A percentile compares a stretch with the other conserved stretches of the same genome.
Evolutionary conservation across 2,797 vertebrate genomes (phyloP).

Genomic region (Sphenodon punctatus): DNA sequence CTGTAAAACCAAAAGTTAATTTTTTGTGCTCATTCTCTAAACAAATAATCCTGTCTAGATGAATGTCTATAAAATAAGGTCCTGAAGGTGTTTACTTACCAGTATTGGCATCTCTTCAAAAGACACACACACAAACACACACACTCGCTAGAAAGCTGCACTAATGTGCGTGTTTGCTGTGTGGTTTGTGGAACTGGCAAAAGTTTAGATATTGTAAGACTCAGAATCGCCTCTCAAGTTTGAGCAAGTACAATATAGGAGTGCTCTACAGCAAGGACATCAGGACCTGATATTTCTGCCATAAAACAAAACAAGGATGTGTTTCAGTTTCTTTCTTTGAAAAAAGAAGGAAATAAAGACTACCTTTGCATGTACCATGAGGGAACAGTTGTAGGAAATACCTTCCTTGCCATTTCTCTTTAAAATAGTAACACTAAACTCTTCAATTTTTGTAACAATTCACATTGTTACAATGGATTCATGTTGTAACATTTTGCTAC

Average conservation of each 20-base stretch:
- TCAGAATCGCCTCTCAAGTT: neutral
- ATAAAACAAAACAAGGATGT: neutral
- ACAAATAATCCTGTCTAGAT: too few relatives aligned
- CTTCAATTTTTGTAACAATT: neutral
- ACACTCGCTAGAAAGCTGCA: neutral
- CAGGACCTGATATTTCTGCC: neutral
- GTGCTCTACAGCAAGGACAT: neutral
- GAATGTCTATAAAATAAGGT: neutral
- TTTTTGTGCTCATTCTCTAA: too few relatives aligned
- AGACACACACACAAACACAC: too few relatives aligned
- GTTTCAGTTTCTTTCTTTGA: too few relatives aligned
- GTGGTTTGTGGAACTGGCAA: neutral
- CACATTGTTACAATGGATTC: constrained; percentile 10
- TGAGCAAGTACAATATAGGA: neutral
- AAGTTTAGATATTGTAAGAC: neutral
- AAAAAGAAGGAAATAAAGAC: neutral
- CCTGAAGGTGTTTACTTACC: too few relatives aligned
- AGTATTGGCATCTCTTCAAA: neutral
- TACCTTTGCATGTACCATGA: neutral
- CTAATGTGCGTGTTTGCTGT: neutral
- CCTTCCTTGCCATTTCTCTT: neutral
- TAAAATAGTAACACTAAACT: neutral
- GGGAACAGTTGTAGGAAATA: too few relatives aligned
- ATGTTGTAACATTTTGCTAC: neutral
- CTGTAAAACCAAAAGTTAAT: too few relatives aligned